Evolutionary conservation across 53 echinoderm and acorn worm species (phyloP), one percentile per base, ranked within the genome.

Genomic region (Paracentrotus lividus): DNA sequence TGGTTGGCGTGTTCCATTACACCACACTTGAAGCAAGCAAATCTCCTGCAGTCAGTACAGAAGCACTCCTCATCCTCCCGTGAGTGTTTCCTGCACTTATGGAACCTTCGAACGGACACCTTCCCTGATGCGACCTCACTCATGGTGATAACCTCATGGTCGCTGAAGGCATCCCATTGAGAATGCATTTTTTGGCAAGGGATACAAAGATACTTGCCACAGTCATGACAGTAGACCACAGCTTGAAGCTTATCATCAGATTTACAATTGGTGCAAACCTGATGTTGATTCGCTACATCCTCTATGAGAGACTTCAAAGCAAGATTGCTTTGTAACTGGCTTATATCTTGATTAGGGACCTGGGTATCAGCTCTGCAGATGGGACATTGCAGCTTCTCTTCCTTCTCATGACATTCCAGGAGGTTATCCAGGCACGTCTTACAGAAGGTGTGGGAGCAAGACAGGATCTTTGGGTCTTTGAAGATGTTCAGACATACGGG

Each of bases 1-100:
- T 51, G 26, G n/a, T 85, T 49, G 7, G 36, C n/a, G 31, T 85
- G 86, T 24, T 85, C 86, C 4, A 44, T 0, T 4, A 33, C 38
- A 1, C 55, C 86, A 34, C 86, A 86, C 18, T 33, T 86, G 56
- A 86, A 86, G 86, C 86, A 86, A 4, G 45, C 34, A 33, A 27
- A 86, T 33, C 9, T 86, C 47, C 86, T 1, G 56, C 86, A 86
- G 4, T 9, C 34, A 32, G 36, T 26, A 51, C 86, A 86, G 56
- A 86, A 86, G n/a, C 86, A 53, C 14, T 55, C 86, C 13, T 86
- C 56, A 26, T 55, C 8, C 8, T 86, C n/a, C n/a, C n/a, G n/a
- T n/a, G n/a, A n/a, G n/a, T n/a, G n/a, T n/a, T n/a, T n/a, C n/a
- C n/a, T n/a, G n/a, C n/a, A n/a, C n/a, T n/a, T n/a, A n/a, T n/a